Percentiles rank a stretch among this genome's conserved stretches.
Evolutionary conservation across 2,113 vertebrate genomes (phyloP).

Genomic region (Oncorhynchus nerka): DNA sequence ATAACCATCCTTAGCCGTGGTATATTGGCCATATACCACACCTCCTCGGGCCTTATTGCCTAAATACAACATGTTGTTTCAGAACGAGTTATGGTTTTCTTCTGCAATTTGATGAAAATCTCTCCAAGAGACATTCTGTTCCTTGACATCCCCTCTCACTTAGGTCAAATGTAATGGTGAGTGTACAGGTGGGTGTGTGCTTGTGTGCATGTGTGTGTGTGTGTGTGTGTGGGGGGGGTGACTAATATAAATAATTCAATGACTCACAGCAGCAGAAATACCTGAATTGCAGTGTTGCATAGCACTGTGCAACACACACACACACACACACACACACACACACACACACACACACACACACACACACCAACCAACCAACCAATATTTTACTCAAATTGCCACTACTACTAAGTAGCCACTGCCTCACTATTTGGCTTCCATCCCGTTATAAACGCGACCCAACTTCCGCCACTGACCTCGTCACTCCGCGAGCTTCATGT

Average conservation of each 20-base stretch:
- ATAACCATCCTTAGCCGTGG: too few relatives aligned
- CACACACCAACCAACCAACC: background rate
- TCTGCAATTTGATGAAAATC: background rate
- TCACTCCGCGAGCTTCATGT: too few relatives aligned
- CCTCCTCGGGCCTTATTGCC: too few relatives aligned
- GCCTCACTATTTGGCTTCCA: background rate
- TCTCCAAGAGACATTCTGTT: background rate
- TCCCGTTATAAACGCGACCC: slow-evolving; percentile 59
- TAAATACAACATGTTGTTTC: too few relatives aligned
- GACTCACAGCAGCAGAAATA: slow-evolving; percentile 80
- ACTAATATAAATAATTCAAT: slow-evolving; percentile 82
- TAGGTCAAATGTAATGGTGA: slow-evolving; percentile 59
- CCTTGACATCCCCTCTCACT: slow-evolving; percentile 60
- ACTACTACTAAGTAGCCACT: background rate
- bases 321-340: background rate
- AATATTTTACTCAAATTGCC: background rate
- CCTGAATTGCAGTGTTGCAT: slow-evolving; percentile 62
- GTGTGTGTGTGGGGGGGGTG: slow-evolving; percentile 37
- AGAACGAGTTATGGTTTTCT: background rate
- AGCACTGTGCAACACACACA: slow-evolving; percentile 14
- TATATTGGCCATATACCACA: too few relatives aligned
- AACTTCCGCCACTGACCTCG: slow-evolving; percentile 52
- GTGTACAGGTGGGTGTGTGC: slow-evolving; percentile 18
- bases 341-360: background rate
- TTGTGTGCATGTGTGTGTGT: slow-evolving; percentile 15